phyloP scores from a whole-genome alignment of 2,888 invertebrate genomes.

The Polydrusus pterygomalis region DNA sequence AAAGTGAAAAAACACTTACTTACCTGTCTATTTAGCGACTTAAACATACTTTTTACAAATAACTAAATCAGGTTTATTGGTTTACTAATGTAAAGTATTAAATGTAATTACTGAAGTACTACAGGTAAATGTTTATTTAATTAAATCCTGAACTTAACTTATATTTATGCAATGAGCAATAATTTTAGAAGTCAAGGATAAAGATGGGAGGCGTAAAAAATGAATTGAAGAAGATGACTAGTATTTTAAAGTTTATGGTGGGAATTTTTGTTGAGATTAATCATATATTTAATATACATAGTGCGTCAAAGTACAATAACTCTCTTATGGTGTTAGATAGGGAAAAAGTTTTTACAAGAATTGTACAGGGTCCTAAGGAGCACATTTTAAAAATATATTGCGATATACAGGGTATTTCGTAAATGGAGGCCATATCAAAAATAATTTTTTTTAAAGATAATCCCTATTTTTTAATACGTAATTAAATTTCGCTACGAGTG shows the following conservation, averaged over 20 bases:
- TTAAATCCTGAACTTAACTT: conserved; percentile 4
- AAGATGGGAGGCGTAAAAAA: conserved; percentile 14
- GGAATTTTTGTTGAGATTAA: conserved; percentile 39
- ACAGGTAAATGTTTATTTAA: background rate
- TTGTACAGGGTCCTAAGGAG: no score
- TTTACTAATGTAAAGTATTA: no score
- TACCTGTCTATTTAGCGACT: conserved; percentile 21
- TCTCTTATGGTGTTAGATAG: no score
- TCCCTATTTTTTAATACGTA: no score
- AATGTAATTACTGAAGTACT: no score
- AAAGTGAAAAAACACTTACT: background rate
- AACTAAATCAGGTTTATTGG: background rate
- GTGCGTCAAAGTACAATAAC: no score
- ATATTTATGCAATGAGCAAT: conserved; percentile 22
- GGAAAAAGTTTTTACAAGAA: no score
- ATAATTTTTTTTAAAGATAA: no score
- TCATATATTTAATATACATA: background rate
- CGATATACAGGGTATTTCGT: no score
- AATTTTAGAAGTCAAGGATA: conserved; percentile 26
- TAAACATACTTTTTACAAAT: conserved; percentile 10
- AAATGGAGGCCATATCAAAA: no score
- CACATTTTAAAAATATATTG: no score
- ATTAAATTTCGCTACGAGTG: no score
- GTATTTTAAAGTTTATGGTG: conserved; percentile 13
- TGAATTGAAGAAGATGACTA: conserved; percentile 31